phyloP scores from a whole-genome alignment of 2,797 vertebrate species.

The Poecilia wingei region DNA sequence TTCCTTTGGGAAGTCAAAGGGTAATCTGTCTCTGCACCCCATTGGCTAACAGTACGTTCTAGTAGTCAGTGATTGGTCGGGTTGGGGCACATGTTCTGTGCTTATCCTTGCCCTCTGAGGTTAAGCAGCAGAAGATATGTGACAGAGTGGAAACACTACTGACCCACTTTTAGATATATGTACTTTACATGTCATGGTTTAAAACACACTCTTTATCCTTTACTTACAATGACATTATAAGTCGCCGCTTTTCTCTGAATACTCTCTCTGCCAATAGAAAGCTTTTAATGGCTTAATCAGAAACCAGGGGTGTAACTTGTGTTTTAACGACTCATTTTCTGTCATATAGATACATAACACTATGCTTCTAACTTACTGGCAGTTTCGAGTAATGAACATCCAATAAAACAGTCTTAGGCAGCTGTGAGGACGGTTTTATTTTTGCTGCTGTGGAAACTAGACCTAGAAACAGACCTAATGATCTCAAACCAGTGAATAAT shows the following conservation, averaged over 20 bases:
- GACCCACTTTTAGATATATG: slow-evolving; percentile 7
- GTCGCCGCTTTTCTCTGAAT: background rate
- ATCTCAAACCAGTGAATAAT: slow-evolving; percentile 68
- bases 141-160: slow-evolving; percentile 6
- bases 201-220: slow-evolving; percentile 3
- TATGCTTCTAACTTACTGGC: slow-evolving; percentile 3
- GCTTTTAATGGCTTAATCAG: background rate
- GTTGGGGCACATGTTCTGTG: background rate
- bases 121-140: slow-evolving; percentile 4
- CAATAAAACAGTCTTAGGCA: slow-evolving; percentile 24
- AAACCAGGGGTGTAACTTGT: background rate
- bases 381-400: slow-evolving; percentile 18
- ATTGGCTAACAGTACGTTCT: background rate
- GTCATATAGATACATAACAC: background rate
- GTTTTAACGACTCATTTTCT: background rate
- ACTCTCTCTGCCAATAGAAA: slow-evolving; percentile 7
- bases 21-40: background rate
- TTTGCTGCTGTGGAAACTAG: slow-evolving; percentile 42
- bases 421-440: slow-evolving; percentile 40
- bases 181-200: background rate
- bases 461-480: slow-evolving; percentile 54
- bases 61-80: slow-evolving; percentile 1
- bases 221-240: background rate
- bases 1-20: background rate
- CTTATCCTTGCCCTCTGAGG: slow-evolving; percentile 2